Evolutionary conservation across 23 tunicate genomes (phyloP), one percentile per base, ranked within the genome.

Genomic region (Trididemnum clinides): DNA sequence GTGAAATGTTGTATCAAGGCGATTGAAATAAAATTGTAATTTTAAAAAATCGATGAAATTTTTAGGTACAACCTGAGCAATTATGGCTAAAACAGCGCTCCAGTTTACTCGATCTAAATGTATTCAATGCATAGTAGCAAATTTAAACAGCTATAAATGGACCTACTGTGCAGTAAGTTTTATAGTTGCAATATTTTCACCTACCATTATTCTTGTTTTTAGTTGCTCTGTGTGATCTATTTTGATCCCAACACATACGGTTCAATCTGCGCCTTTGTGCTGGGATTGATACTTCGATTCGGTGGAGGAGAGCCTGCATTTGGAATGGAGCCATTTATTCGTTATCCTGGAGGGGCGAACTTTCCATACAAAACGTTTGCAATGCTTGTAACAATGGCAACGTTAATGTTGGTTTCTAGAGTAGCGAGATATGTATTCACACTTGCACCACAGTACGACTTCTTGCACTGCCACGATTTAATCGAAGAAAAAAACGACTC

Each of bases 241-340:
- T 39, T 83, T n/a, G 91, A 92, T 39, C 97, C 97, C 18, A 92
- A 92, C 66, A 92, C 97, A 0, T 92, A 92, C 49, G 97, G 97
- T 4, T 92, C 97, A 1, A 57, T 92, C 21, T 64, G 50, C 23
- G 97, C 87, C 1, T 92, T 76, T 37, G 84, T 87, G 19, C 33
- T 92, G 19, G 97, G 97, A 0, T 51, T 92, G 32, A 76, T 83
- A 1, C 74, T 92, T 22, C 84, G 97, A 30, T 28, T 92, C 1
- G 97, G 97, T 18, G 97, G 97, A 32, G 97, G 97, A 29, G 91
- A 87, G 58, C 72, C 82, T 6, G 34, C 84, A 10, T 87, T 92
- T 32, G 51, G 35, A 3, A 66, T 92, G 36, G 64, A 83, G 5
- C 97, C 91, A 7, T 92, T 87, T 58, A 92, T 92, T 1, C 39